Evolutionary conservation across 2,888 invertebrate genomes (phyloP), one percentile per base, ranked within the genome.

Genomic region (Aromia moschata): DNA sequence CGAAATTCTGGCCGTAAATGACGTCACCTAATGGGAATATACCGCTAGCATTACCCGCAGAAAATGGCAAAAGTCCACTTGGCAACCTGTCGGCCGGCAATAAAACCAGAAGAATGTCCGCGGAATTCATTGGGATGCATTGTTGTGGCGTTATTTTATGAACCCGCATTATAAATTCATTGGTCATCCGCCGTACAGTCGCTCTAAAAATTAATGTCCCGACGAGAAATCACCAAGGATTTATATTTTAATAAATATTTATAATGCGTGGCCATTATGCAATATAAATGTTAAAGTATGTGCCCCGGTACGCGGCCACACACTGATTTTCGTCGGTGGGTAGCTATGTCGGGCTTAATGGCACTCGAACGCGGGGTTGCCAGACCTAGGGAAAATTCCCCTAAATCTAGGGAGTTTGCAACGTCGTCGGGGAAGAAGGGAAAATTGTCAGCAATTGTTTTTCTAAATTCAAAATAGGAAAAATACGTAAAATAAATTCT

Each of bases 81-180:
- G 45, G 46, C 56, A 56, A 56, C 53, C 56, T 54, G 53, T 25
- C 40, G 25, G 33, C 12, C 16, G 37, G 51, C 54, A 30, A 49
- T 54, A 56, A 58, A 62, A 62, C 41, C 49, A 44, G 20, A 54
- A 54, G 58, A 62, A 56, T 53, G 59, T 52, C 47, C 47, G 9
- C 12, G 68, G 66, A 69, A 69, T 70, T 68, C 67, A 67, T 67
- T 58, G 36, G 64, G 55, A 53, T 41, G 63, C 60, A 70, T 70
- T 67, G 67, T 70, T 66, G 58, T 59, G 66, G 67, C 60, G 58
- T 58, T 56, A 60, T 57, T 69, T 70, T 67, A 67, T 64, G 68
- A 65, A 64, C 64, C 54, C 64, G 53, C 64, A 65, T 69, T 69
- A 67, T 66, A 67, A 67, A 71, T 69, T 67, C 70, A 64, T 67